A percentile compares a stretch with the other conserved stretches of the same genome.
phyloP scores from a whole-genome alignment of 2,113 vertebrate species.

The Ceratotherium simum region DNA sequence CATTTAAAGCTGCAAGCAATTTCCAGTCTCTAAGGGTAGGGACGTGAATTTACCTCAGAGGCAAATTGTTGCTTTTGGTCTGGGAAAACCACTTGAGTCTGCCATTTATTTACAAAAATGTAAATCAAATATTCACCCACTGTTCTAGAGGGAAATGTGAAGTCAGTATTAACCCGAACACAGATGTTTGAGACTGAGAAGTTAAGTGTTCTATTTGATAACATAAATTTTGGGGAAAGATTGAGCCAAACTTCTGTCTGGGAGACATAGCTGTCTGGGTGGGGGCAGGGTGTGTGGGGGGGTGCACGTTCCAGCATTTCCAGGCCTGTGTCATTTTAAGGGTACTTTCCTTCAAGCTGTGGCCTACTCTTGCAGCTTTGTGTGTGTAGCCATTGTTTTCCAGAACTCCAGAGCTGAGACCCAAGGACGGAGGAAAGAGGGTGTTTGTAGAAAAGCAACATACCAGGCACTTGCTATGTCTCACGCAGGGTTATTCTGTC shows the following conservation, averaged over 20 bases:
- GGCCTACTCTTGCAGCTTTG: background rate
- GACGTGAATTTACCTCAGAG: conserved; percentile 74
- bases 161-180: conserved; percentile 64
- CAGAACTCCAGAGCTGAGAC: background rate
- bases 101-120: conserved; percentile 79
- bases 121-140: conserved; percentile 78
- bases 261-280: background rate
- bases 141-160: conserved; percentile 75
- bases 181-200: conserved; percentile 70
- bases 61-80: conserved; percentile 77
- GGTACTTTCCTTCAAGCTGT: background rate
- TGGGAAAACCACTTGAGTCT: conserved; percentile 79
- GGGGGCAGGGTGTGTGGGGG: rapidly evolving
- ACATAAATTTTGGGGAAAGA: conserved; percentile 64
- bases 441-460: background rate
- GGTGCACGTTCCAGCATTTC: background rate
- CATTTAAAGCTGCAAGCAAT: conserved; percentile 73
- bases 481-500: background rate
- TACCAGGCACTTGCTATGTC: background rate
- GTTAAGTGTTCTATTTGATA: conserved; percentile 73
- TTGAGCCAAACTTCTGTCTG: conserved; percentile 51
- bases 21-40: conserved; percentile 74
- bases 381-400: background rate
- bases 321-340: background rate
- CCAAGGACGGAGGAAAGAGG: background rate